These are phyloP conservation scores for Montipora sp. DNA, from an alignment of 64 coral and sea anemone genomes.

Conservation along the genomic window DNA sequence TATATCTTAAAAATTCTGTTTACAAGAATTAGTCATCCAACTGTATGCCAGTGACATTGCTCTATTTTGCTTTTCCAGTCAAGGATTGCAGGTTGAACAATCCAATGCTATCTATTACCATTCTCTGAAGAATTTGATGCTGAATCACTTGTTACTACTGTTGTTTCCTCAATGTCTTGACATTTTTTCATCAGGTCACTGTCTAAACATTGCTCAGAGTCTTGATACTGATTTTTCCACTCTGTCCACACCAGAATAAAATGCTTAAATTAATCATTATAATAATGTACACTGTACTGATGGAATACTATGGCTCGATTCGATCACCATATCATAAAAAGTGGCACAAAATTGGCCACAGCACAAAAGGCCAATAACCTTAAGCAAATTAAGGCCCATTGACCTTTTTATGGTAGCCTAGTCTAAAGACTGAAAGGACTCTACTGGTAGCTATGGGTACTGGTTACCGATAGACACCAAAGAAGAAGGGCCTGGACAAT, in stretches of 20 bases:
- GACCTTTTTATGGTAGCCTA: no score
- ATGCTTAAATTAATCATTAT: neutral
- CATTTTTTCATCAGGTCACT: slow-evolving; percentile 13
- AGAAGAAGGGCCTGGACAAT: no score
- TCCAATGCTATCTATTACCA: slow-evolving; percentile 34
- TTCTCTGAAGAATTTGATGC: slow-evolving; percentile 13
- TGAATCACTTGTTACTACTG: neutral
- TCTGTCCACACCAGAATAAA: neutral
- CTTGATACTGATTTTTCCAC: neutral
- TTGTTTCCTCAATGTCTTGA: neutral
- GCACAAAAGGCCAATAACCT: no score
- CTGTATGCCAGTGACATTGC: neutral
- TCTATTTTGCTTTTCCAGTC: neutral
- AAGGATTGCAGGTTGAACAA: neutral
- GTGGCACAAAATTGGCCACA: no score
- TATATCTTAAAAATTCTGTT: no score
- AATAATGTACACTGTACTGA: neutral
- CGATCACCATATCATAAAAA: no score
- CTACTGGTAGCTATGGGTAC: no score
- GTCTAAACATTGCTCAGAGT: neutral
- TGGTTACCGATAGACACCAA: no score
- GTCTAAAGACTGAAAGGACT: no score
- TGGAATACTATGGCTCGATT: neutral
- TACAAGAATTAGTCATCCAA: no score
- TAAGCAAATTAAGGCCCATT: no score